Conservation (phyloP, 2,888 invertebrate genomes). For the Bembecia ichneumoniformis region DNA sequence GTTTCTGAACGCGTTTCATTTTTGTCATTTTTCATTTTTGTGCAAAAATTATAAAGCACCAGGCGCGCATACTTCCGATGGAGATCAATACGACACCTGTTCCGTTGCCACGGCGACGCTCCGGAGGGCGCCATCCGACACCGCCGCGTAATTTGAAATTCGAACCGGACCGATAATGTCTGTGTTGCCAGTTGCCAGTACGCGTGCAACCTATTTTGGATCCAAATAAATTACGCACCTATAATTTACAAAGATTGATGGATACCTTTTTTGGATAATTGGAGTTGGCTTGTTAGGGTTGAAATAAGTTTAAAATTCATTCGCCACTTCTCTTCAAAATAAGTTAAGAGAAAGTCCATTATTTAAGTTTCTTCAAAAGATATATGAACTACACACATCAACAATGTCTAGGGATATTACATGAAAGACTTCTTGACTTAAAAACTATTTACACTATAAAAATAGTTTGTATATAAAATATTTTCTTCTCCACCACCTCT, state of each 20-base stretch:
- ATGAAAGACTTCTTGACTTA: no score
- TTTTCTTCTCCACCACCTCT: no score
- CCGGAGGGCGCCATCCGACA: slow-evolving; percentile 64
- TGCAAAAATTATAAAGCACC: slow-evolving; percentile 13
- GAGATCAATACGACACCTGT: slow-evolving; percentile 67
- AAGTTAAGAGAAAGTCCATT: no score
- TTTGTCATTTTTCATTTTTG: no score
- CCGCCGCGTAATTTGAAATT: slow-evolving; percentile 70
- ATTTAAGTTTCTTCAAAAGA: no score
- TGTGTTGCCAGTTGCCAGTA: slow-evolving; percentile 39
- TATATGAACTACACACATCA: no score
- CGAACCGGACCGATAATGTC: slow-evolving; percentile 65
- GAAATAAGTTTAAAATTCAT: not conserved
- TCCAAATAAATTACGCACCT: slow-evolving; percentile 7
- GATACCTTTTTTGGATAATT: slow-evolving; percentile 35
- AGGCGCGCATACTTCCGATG: slow-evolving; percentile 28
- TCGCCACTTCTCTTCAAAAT: not conserved
- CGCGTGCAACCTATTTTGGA: slow-evolving; percentile 33
- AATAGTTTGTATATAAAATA: no score
- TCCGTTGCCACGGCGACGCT: slow-evolving; percentile 54
- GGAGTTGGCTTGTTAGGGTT: slow-evolving; percentile 15
- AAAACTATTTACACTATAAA: no score
- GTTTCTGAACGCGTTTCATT: no score
- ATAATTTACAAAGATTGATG: slow-evolving; percentile 16
- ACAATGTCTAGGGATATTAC: no score